These are phyloP conservation scores for Conopomorpha cramerella DNA, from an alignment of 1,140 invertebrate genomes.

Conservation along the genomic window DNA sequence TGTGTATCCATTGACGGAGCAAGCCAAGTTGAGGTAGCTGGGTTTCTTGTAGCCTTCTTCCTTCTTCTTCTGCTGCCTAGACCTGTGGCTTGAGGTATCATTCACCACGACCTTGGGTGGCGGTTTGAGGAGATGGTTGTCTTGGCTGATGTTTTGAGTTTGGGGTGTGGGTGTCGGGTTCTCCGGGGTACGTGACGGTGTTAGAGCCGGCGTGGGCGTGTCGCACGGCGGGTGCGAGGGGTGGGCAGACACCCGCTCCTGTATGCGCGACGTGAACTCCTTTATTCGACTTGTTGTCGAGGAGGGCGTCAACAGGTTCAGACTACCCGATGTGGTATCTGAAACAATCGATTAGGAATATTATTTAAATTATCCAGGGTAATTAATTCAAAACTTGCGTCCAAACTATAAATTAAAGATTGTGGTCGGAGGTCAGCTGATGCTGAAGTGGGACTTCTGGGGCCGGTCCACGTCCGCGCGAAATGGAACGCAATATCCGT, in stretches of 20 bases:
- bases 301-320: conserved; percentile 63
- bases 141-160: no score
- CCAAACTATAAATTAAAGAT: no score
- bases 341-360: no score
- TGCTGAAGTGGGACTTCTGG: no score
- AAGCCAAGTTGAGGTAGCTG: conserved; percentile 85
- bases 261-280: conserved; percentile 62
- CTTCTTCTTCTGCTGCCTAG: conserved; percentile 36
- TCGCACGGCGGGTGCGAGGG: conserved; percentile 12
- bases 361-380: no score
- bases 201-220: no score
- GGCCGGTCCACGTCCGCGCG: no score
- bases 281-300: conserved; percentile 62
- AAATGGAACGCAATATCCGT: no score
- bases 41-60: conserved; percentile 60
- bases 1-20: conserved; percentile 88
- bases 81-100: conserved; percentile 36
- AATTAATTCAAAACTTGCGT: no score
- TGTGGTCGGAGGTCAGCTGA: no score
- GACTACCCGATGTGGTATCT: conserved; percentile 61
- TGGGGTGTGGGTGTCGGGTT: conserved; percentile 32
- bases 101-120: conserved; percentile 34
- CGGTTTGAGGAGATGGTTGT: conserved; percentile 41
- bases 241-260: conserved; percentile 46
- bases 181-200: conserved; percentile 24